Conservation (phyloP, 1,140 invertebrate genomes). For the Adelges cooleyi region DNA sequence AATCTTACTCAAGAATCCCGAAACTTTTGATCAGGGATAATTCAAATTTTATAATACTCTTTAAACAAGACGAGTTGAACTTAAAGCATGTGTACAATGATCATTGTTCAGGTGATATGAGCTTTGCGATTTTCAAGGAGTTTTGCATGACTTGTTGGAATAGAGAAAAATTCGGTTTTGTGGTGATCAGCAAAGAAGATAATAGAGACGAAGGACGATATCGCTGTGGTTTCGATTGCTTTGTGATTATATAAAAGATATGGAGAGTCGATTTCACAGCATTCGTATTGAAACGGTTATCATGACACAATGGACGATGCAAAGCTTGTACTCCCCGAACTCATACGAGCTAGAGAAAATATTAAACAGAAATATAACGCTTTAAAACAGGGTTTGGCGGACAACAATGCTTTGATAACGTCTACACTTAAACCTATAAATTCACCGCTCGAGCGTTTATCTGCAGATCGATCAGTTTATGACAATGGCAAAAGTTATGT, state of each 20-base stretch:
- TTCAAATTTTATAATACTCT: slow-evolving; percentile 38
- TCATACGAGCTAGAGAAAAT: neutral
- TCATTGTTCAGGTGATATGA: slow-evolving; percentile 36
- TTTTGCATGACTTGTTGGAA: slow-evolving; percentile 34
- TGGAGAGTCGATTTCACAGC: too few relatives aligned
- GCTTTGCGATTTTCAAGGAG: slow-evolving; percentile 33
- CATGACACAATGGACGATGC: neutral
- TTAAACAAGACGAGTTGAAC: slow-evolving; percentile 39
- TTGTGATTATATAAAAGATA: neutral
- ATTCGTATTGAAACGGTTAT: neutral
- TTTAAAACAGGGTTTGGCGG: neutral
- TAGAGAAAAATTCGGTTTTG: slow-evolving; percentile 15
- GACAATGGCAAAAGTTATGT: neutral
- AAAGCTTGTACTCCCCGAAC: neutral
- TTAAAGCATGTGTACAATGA: slow-evolving; percentile 38
- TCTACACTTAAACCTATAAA: neutral
- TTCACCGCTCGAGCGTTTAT: neutral
- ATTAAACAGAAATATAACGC: neutral
- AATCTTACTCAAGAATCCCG: slow-evolving; percentile 38
- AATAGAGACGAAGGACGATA: slow-evolving; percentile 22
- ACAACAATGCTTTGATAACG: neutral
- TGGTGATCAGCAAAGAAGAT: slow-evolving; percentile 32
- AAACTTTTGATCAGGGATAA: slow-evolving; percentile 39
- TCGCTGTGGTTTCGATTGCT: neutral
- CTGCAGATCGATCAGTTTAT: neutral